These are phyloP conservation scores for Cremastobaeus sp. DNA, from an alignment of 2,888 invertebrate genomes.

Conservation along the genomic window DNA sequence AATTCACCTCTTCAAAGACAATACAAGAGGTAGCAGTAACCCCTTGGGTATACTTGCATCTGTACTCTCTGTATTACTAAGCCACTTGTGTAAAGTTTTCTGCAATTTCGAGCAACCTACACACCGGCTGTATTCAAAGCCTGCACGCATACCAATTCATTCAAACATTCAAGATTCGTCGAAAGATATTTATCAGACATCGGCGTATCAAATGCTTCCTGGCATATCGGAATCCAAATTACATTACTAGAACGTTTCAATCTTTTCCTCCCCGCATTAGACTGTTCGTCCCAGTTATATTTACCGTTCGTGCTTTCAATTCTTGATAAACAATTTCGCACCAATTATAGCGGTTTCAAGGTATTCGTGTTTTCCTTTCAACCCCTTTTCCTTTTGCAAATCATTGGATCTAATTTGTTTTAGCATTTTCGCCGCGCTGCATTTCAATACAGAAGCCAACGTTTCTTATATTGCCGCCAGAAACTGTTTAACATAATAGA, in stretches of 20 bases:
- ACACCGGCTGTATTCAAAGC: conserved; percentile 31
- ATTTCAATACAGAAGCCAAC: too few relatives aligned
- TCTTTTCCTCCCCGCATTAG: too few relatives aligned
- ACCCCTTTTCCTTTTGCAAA: too few relatives aligned
- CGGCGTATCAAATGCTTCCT: conserved; percentile 22
- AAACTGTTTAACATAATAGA: too few relatives aligned
- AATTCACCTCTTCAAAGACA: conserved; percentile 55
- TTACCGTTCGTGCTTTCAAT: too few relatives aligned
- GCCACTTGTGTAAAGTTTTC: conserved; percentile 53
- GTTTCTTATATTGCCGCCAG: too few relatives aligned
- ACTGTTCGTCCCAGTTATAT: too few relatives aligned
- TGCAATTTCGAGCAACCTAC: conserved; percentile 36
- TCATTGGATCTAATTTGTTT: too few relatives aligned
- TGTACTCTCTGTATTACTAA: conserved; percentile 49
- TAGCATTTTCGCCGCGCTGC: too few relatives aligned
- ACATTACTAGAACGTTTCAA: conserved; percentile 12
- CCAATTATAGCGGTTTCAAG: too few relatives aligned
- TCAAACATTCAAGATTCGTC: conserved; percentile 40
- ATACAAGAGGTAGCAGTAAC: conserved; percentile 46
- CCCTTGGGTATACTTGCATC: conserved; percentile 54
- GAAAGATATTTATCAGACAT: conserved; percentile 37
- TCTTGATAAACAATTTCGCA: too few relatives aligned
- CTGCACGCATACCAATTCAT: conserved; percentile 29
- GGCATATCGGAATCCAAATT: conserved; percentile 11
- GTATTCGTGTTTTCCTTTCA: too few relatives aligned